phyloP scores from a whole-genome alignment of 2,888 invertebrate genomes.

The Lacanobia wlatinum region DNA sequence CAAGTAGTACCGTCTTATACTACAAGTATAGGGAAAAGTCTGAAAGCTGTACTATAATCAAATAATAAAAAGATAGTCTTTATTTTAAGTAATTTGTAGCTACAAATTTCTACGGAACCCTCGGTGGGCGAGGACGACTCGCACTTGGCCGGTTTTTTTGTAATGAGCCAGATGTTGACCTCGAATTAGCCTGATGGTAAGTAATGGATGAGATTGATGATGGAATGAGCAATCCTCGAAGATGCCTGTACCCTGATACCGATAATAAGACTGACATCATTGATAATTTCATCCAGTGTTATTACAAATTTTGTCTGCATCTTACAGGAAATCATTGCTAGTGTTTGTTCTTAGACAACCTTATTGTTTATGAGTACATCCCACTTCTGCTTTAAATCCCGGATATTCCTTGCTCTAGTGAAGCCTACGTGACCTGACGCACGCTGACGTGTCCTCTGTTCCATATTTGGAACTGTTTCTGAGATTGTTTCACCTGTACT shows the following conservation, averaged over 20 bases:
- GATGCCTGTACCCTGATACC: neutral
- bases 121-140: no score
- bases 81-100: no score
- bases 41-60: no score
- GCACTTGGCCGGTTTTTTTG: no score
- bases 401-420: neutral
- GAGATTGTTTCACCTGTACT: no score
- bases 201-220: no score
- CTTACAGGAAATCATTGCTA: neutral
- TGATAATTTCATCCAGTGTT: neutral
- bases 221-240: neutral
- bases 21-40: no score
- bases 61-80: no score
- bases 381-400: neutral
- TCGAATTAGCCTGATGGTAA: neutral
- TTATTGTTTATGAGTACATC: constrained; percentile 1
- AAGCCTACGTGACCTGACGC: constrained; percentile 26
- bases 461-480: neutral
- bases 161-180: no score
- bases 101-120: no score
- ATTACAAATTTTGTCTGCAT: neutral
- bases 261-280: neutral
- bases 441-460: neutral
- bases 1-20: no score
- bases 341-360: neutral